Conservation (phyloP, 2,113 vertebrate species). For the Bambusicola thoracicus region DNA sequence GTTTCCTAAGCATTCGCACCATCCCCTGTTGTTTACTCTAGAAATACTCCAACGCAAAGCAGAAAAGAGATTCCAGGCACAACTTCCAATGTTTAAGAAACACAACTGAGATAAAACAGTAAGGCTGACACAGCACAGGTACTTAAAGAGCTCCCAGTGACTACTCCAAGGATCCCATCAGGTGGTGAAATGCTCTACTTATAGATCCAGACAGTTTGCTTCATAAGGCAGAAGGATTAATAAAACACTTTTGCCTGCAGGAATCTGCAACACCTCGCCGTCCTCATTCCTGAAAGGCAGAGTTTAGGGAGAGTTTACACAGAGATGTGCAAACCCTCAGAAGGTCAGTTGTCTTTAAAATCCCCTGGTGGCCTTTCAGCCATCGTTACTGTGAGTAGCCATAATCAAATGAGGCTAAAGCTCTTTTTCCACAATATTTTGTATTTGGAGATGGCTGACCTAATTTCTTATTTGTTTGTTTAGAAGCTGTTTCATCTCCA, state of each 20-base stretch:
- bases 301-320: background rate
- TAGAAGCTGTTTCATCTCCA: background rate
- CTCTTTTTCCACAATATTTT: background rate
- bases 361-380: background rate
- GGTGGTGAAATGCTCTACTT: rapidly evolving
- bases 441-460: background rate
- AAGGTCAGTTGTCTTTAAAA: background rate
- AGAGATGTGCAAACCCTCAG: rapidly evolving
- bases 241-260: background rate
- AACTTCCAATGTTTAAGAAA: background rate
- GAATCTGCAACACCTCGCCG: background rate
- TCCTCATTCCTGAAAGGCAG: background rate
- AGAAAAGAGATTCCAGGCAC: background rate
- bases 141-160: background rate
- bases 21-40: background rate
- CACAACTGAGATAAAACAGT: background rate
- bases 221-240: background rate
- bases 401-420: background rate
- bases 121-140: background rate
- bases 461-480: background rate
- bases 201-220: rapidly evolving
- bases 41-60: background rate
- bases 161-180: background rate
- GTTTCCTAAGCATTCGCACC: background rate
- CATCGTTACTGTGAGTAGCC: background rate